Evolutionary conservation across 2,797 vertebrate species (phyloP), one percentile per base, ranked within the genome.

Genomic region (Bucorvus abyssinicus): DNA sequence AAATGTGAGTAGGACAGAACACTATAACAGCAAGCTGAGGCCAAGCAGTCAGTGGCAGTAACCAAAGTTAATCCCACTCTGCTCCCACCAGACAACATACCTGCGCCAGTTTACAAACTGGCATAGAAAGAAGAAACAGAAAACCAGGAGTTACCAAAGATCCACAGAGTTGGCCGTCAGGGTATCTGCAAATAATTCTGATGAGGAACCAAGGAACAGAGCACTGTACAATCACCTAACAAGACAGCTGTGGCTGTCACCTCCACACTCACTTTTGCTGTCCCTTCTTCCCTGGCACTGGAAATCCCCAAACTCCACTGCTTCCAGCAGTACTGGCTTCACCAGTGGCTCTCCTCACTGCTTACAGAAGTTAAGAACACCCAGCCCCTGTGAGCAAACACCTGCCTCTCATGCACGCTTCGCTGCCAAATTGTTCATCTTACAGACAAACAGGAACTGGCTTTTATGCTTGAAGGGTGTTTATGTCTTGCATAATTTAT

Each of bases 361-460:
- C 70, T 34, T 10, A 65, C 64, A 52, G 3, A 50, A 69, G 59
- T 10, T 24, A 29, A 36, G 44, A 67, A 53, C 6, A 63, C 6
- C 36, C 84, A 74, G 56, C 53, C 29, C 42, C 27, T 22, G 60
- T 0, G 3, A 89, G 79, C 32, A 50, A 87, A 52, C 68, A 89
- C 74, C 73, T 88, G 77, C 86, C 56, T 91, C 84, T 71, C 74
- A 30, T n/a, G 69, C 86, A 90, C 0, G 1, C 93, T 59, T 64
- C 29, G 6, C 65, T 95, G 92, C 56, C 87, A 60, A 45, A 88
- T 70, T 69, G 67, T 30, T 94, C 93, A 82, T 81, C 77, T 71
- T 6, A 3, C 75, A 91, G 85, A 88, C 70, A 94, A 94, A 96
- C 83, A 84, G 92, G 69, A 95, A 68, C 88, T 78, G 83, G 73